Evolutionary conservation across 2,888 invertebrate species (phyloP), one percentile per base, ranked within the genome.

Genomic region (Troides oblongomaculatus): DNA sequence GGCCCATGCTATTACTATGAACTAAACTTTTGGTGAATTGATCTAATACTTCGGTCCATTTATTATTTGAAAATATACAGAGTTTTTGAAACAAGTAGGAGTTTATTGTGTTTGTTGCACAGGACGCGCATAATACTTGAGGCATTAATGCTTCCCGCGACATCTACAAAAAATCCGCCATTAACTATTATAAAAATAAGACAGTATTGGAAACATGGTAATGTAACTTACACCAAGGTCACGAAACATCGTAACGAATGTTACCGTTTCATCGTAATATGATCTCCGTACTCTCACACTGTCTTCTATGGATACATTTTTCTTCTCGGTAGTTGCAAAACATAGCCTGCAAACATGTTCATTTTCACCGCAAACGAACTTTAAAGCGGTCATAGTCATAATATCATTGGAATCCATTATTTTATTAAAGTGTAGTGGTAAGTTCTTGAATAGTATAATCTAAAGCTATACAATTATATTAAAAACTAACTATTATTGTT

Each of bases 281-380:
- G 76, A 57, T 56, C 75, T 80, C 63, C 84, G 76, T n/a, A 89
- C 70, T 3, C 68, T 75, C 0, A 83, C 77, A 63, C 39, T 72
- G 50, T 88, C 86, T 18, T 87, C 81, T 25, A 91, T 69, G 6
- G 73, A 76, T 17, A 84, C 72, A 74, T 79, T 81, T 72, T 77
- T 72, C 0, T 76, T 73, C 30, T 81, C 77, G 0, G 84, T 85
- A 2, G 76, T 72, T 72, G 78, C 76, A 72, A 89, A 87, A 84
- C 91, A 91, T 83, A 91, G 85, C 84, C 90, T 89, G 75, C 91
- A 91, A 76, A 90, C 73, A 39, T 83, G 77, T 62, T 81, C 80
- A 25, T 79, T 77, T 66, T 85, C 83, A 6, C 84, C 84, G 17
- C 83, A 77, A 5, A 90, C 62, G 66, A 79, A 90, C 72, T 82